Evolutionary conservation across 2,888 invertebrate species (phyloP).

Genomic region (Lobophora halterata): DNA sequence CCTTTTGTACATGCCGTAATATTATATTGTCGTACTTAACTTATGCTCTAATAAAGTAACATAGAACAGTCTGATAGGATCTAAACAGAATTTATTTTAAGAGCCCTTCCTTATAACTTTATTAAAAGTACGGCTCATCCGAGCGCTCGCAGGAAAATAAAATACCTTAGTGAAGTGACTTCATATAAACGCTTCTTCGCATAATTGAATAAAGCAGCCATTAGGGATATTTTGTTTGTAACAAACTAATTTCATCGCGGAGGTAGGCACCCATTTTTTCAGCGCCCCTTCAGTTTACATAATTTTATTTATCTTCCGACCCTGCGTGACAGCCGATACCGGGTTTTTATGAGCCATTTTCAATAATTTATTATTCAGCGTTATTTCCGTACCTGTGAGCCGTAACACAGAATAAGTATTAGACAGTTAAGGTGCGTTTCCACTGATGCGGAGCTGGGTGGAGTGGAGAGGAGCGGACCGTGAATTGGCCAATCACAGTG

Average conservation of each 20-base stretch:
- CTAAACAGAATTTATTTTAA: no score
- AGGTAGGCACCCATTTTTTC: slow-evolving; percentile 23
- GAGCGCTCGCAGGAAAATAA: not conserved
- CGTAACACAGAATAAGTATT: slow-evolving; percentile 3
- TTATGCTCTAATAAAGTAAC: no score
- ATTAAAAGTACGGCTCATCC: no score
- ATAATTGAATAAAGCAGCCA: slow-evolving; percentile 12
- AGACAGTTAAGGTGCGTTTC: no score
- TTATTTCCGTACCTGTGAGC: slow-evolving; percentile 11
- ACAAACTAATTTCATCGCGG: slow-evolving; percentile 22
- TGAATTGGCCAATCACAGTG: no score
- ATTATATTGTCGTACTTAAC: no score
- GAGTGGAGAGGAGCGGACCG: no score
- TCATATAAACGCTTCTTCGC: slow-evolving; percentile 6
- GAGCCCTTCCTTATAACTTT: no score
- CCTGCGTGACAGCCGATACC: slow-evolving; percentile 28
- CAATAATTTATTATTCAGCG: slow-evolving; percentile 26
- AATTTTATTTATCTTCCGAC: slow-evolving; percentile 30
- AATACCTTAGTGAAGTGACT: slow-evolving; percentile 1
- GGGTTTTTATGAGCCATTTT: slow-evolving; percentile 26
- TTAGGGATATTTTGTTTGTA: slow-evolving; percentile 8
- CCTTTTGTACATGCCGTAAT: no score
- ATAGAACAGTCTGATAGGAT: no score
- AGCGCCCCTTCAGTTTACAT: slow-evolving; percentile 27
- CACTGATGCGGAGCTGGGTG: no score